Conservation (phyloP, 2,113 vertebrate genomes). For the Bothrops jararaca region DNA sequence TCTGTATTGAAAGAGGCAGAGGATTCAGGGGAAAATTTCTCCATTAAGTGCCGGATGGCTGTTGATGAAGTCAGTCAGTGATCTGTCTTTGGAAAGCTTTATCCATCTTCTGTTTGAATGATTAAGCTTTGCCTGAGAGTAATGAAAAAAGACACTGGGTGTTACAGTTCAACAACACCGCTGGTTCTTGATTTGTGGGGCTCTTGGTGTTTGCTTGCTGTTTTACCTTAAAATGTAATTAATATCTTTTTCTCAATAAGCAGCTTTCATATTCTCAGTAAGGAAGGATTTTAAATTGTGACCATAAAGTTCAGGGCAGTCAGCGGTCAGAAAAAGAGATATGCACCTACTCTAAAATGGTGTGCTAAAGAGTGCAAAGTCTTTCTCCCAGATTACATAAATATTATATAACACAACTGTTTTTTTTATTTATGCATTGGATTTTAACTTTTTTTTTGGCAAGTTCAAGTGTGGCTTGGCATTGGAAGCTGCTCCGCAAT, state of each 20-base stretch:
- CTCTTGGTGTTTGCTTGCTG: background rate
- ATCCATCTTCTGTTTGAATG: background rate
- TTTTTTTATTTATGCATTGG: background rate
- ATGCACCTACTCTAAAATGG: background rate
- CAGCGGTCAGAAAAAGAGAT: background rate
- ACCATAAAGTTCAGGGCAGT: background rate
- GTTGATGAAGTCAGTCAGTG: background rate
- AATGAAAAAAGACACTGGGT: background rate
- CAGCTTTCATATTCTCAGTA: background rate
- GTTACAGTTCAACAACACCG: background rate
- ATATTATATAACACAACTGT: conserved; percentile 19
- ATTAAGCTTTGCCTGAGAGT: conserved; percentile 9
- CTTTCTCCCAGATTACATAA: conserved; percentile 14
- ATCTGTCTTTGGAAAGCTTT: accelerated
- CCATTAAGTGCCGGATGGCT: background rate
- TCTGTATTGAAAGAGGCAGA: background rate
- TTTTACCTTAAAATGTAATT: background rate
- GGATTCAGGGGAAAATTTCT: background rate
- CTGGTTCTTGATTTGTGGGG: background rate
- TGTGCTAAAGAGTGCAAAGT: conserved; percentile 13
- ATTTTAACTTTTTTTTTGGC: background rate
- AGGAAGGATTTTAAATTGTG: background rate
- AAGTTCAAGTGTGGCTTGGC: background rate
- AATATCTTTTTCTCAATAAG: background rate
- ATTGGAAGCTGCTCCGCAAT: background rate